Evolutionary conservation across 2,113 vertebrate species (phyloP).

Genomic region (Oryzias woworae): DNA sequence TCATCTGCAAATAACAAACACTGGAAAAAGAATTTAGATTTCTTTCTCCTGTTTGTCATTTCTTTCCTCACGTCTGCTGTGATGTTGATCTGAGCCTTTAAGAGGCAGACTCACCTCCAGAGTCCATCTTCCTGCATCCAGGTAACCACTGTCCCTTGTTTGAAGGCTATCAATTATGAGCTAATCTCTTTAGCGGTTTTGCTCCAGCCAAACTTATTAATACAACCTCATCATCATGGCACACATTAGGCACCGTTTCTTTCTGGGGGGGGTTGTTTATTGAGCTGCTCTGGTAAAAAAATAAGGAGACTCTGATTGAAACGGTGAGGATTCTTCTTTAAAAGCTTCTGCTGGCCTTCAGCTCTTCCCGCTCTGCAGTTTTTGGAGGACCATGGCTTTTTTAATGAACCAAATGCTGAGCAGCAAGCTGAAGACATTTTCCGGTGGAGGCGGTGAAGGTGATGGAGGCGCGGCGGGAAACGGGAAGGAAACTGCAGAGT

Average conservation of each 20-base stretch:
- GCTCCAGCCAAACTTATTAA: slow-evolving; percentile 57
- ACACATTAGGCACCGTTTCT: slow-evolving; percentile 17
- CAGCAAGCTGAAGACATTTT: slow-evolving; percentile 63
- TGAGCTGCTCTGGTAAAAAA: slow-evolving; percentile 2
- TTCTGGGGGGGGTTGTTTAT: slow-evolving; percentile 20
- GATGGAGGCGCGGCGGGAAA: slow-evolving; percentile 24
- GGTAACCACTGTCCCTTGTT: slow-evolving; percentile 44
- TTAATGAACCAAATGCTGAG: slow-evolving; percentile 68
- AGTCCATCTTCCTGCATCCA: slow-evolving; percentile 23
- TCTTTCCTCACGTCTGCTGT: not conserved
- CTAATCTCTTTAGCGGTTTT: slow-evolving; percentile 77
- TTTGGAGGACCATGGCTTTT: slow-evolving; percentile 54
- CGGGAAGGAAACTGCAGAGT: slow-evolving; percentile 47
- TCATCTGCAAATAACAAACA: too few species aligned
- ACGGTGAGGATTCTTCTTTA: not conserved
- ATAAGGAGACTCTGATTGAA: not conserved
- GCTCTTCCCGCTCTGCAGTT: not conserved
- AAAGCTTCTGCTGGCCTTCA: not conserved
- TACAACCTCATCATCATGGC: slow-evolving; percentile 68
- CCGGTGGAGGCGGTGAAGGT: slow-evolving; percentile 17
- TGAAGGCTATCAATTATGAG: slow-evolving; percentile 72
- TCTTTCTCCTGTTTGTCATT: not conserved
- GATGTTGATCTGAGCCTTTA: not conserved
- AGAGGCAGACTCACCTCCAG: slow-evolving; percentile 9
- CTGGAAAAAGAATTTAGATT: too few species aligned